Base-by-base conservation (phyloP, 2,113 vertebrate species). In the Podarcis cretensis region DNA sequence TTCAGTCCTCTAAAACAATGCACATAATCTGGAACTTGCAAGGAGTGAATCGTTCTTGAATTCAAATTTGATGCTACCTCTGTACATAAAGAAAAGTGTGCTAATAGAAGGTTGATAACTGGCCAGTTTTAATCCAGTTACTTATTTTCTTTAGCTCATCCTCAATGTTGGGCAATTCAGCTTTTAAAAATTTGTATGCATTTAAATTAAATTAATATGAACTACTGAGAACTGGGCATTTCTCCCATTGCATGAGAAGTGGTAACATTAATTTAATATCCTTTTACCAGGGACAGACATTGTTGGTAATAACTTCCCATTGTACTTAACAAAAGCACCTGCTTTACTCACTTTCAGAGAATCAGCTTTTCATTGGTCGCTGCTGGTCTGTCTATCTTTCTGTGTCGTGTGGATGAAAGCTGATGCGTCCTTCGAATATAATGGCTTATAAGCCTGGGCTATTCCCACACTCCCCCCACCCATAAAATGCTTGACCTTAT, bases 401-500 rank as follows among this genome's bases (percentile, higher is more conserved):
- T 79, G 65, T 65, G 4, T 35, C 25, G 18, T 65, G 78, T 48
- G 27, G 25, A 43, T 69, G n/a, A 88, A 21, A 74, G 80, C 84
- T 88, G 81, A 90, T 87, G 48, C 48, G 86, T 87, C 90, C 87
- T 87, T 65, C 43, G 6, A 76, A 85, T 78, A 89, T 54, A 84
- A 85, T 79, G 87, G 80, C 27, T 83, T 89, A 87, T 84, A 89
- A 85, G 73, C 77, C 91, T 3, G 76, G 89, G 88, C 93, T 94
- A 93, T 95, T 95, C 91, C 91, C 92, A 94, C 90, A 95, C 90
- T 94, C 87, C 23, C 48, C 81, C 84, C 75, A 95, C 63, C 68
- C 65, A 54, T 84, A 85, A 81, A 94, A 91, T 66, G 69, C 87
- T 57, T 93, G 91, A 94, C 82, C 91, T 93, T 83, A 88, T 76